Evolutionary conservation across 2,888 invertebrate genomes (phyloP), one percentile per base, ranked within the genome.

Genomic region (Brenthis daphne): DNA sequence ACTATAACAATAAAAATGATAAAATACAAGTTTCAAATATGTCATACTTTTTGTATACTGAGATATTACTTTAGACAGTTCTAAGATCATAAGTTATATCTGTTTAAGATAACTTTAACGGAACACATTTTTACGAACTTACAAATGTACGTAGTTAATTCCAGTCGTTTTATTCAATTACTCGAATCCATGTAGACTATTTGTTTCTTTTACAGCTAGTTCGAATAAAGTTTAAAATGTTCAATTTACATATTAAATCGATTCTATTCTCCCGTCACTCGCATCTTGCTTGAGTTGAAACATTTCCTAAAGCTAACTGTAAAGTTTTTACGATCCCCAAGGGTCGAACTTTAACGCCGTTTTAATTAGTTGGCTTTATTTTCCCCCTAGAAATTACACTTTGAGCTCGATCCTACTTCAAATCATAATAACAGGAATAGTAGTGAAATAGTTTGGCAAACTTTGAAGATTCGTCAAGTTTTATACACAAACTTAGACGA

Each of bases 281-380:
- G 66, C 64, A 58, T 70, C 70, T 70, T 70, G 65, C 65, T 67
- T 70, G 64, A 70, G 55, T 70, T 72, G 64, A 72, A 66, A 72
- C 70, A 72, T 68, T 43, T 43, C 68, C 54, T 56, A 57, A 64
- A 60, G 65, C 63, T 66, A 63, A 61, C 70, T 60, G 29, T n/a
- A 68, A 74, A 77, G 76, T 76, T 77, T 77, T 76, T 75, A 77
- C 73, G 73, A 65, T 72, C 56, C 75, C 70, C 74, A 72, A 73
- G 73, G 75, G 75, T 71, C 60, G 50, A 69, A 71, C 71, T 74
- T 77, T 71, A 75, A 76, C 75, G 64, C 73, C 67, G 67, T 75
- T 76, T 74, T 75, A 76, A 76, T 76, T 76, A 75, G 74, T 74
- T 74, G 71, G 64, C 73, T 71, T 74, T 74, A 75, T 75, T 75